Conservation (phyloP, 1,140 invertebrate species). For the Agrypnia vestita region DNA sequence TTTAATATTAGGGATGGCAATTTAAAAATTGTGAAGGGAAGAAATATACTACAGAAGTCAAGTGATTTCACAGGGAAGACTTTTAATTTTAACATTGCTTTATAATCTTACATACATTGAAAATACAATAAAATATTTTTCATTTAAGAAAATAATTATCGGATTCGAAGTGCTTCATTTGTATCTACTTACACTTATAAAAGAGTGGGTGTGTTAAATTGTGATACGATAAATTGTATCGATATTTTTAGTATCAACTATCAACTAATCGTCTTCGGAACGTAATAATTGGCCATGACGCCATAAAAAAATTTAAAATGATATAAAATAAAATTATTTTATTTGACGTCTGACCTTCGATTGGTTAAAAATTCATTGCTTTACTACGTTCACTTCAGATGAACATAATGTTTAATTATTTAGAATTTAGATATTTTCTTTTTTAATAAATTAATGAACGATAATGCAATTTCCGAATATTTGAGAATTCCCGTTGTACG, state of each 20-base stretch:
- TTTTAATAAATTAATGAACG: too few species aligned
- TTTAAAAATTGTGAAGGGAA: conserved; percentile 5
- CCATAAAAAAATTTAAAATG: neutral
- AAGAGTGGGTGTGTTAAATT: neutral
- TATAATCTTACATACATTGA: neutral
- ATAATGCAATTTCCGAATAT: too few species aligned
- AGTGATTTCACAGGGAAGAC: neutral
- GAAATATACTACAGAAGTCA: neutral
- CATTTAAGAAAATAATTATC: neutral
- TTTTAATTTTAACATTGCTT: too few species aligned
- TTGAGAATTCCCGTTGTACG: too few species aligned
- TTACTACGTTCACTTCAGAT: too few species aligned
- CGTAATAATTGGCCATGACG: conserved; percentile 22
- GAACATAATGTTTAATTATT: too few species aligned
- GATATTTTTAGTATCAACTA: neutral
- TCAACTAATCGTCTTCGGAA: conserved; percentile 22
- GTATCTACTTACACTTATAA: too few species aligned
- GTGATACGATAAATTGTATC: neutral
- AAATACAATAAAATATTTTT: neutral
- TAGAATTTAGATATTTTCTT: too few species aligned
- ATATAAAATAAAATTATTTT: neutral
- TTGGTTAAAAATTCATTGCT: neutral
- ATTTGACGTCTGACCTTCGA: neutral
- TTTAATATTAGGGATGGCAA: conserved; percentile 22
- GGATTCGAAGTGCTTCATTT: too few species aligned